phyloP scores from a whole-genome alignment of 2,888 invertebrate species.

The Crocallis elinguaria region DNA sequence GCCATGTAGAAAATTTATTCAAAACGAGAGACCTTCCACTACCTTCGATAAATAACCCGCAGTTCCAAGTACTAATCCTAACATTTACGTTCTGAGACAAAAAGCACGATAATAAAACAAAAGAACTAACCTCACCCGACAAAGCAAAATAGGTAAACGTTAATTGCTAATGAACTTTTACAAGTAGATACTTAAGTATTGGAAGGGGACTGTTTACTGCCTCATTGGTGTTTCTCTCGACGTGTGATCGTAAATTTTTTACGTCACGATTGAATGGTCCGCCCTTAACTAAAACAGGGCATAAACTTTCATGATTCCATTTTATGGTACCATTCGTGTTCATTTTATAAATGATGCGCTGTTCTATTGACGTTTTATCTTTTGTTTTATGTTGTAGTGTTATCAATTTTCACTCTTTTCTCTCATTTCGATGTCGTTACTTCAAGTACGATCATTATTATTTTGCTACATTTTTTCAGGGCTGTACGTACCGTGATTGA shows the following conservation, averaged over 20 bases:
- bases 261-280: conserved; percentile 80
- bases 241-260: conserved; percentile 82
- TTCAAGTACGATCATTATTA: conserved; percentile 17
- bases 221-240: conserved; percentile 83
- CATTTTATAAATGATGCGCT: conserved; percentile 79
- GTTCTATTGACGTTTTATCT: conserved; percentile 60
- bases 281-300: conserved; percentile 82
- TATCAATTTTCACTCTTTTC: conserved; percentile 41
- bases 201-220: conserved; percentile 76
- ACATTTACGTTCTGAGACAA: conserved; percentile 18
- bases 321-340: conserved; percentile 79
- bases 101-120: conserved; percentile 33
- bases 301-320: conserved; percentile 81
- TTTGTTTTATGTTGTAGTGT: conserved; percentile 48
- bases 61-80: conserved; percentile 8
- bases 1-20: conserved; percentile 29
- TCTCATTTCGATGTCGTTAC: conserved; percentile 8
- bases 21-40: conserved; percentile 7
- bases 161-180: conserved; percentile 80
- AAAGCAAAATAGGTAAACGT: conserved; percentile 54
- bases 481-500: conserved; percentile 15
- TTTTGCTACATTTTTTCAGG: conserved; percentile 11
- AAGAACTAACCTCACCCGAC: conserved; percentile 45
- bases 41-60: conserved; percentile 16
- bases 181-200: conserved; percentile 71